phyloP scores from a whole-genome alignment of 2,888 invertebrate genomes.

The Arctia plantaginis region DNA sequence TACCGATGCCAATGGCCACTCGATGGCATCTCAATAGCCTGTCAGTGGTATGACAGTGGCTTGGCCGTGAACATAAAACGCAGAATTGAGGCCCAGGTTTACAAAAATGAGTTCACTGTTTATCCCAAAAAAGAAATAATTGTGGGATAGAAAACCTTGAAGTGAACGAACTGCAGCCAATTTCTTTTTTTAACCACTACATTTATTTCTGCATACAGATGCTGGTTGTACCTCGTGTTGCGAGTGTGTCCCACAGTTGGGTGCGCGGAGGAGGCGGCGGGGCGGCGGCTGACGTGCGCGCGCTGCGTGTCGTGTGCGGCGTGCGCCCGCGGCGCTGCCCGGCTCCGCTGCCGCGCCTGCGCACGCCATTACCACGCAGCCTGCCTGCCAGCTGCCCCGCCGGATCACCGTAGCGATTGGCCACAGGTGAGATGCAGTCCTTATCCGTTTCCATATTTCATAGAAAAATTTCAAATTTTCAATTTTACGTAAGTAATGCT shows the following conservation, averaged over 20 bases:
- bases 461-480: neutral
- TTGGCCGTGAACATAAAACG: too few species aligned
- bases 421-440: constrained; percentile 70
- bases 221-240: constrained; percentile 97
- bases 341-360: constrained; percentile 89
- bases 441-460: neutral
- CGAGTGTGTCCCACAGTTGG: constrained; percentile 97
- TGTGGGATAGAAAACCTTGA: too few species aligned
- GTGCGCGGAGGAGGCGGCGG: constrained; percentile 91
- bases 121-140: too few species aligned
- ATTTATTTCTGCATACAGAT: constrained; percentile 81
- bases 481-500: too few species aligned
- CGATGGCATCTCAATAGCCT: too few species aligned
- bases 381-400: constrained; percentile 90
- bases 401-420: constrained; percentile 80
- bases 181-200: too few species aligned
- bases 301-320: constrained; percentile 94
- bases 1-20: too few species aligned
- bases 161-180: too few species aligned
- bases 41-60: too few species aligned
- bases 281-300: constrained; percentile 91
- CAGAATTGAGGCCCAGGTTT: too few species aligned
- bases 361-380: constrained; percentile 92
- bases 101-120: too few species aligned
- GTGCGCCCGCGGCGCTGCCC: constrained; percentile 87